A percentile compares a stretch with the other conserved stretches of the same genome.
phyloP scores from a whole-genome alignment of 1,140 invertebrate species.

The Atta colombica region DNA sequence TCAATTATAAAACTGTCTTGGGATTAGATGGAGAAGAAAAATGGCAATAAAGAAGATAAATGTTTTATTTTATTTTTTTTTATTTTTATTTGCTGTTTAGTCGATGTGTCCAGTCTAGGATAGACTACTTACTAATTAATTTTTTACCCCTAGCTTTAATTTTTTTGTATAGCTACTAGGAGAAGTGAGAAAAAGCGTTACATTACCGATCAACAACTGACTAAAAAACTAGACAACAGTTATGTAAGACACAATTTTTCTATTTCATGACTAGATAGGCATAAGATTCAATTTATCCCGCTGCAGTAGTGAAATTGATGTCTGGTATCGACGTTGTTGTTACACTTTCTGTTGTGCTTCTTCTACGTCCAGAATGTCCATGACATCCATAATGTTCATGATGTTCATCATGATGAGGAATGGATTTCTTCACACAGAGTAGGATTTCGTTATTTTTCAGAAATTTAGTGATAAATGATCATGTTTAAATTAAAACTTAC shows the following conservation, averaged over 20 bases:
- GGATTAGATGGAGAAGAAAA: too few species aligned
- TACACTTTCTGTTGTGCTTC: too few species aligned
- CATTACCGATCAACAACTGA: background rate
- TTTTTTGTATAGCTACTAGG: background rate
- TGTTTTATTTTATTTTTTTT: too few species aligned
- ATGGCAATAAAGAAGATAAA: too few species aligned
- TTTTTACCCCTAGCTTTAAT: background rate
- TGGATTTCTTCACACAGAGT: background rate
- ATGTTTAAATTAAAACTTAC: conserved; percentile 24
- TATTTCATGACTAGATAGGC: background rate
- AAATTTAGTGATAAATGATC: background rate
- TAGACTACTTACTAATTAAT: background rate
- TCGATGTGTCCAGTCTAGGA: too few species aligned
- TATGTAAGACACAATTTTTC: background rate
- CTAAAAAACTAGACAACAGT: background rate
- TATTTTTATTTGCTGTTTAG: too few species aligned
- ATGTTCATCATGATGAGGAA: too few species aligned
- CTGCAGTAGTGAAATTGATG: too few species aligned
- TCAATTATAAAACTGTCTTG: too few species aligned
- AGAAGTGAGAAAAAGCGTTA: background rate
- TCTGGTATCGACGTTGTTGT: too few species aligned
- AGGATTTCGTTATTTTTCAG: background rate
- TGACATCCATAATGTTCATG: too few species aligned
- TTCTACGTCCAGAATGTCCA: too few species aligned
- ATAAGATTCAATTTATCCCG: background rate